A percentile compares a stretch with the other conserved stretches of the same genome.
Evolutionary conservation across 2,888 invertebrate species (phyloP).

Genomic region (Apodemia zela): DNA sequence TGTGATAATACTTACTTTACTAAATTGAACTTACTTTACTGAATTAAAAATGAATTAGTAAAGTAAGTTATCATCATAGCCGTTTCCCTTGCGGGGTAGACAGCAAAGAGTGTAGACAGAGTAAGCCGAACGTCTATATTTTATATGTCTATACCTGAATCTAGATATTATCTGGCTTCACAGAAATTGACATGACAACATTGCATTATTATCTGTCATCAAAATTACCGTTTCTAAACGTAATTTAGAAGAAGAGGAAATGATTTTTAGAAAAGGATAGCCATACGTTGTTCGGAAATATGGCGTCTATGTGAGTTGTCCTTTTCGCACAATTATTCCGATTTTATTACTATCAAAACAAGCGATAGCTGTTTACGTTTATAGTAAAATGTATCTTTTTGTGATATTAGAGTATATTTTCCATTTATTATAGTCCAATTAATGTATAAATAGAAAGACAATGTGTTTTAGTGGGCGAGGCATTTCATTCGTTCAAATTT

Average conservation of each 20-base stretch:
- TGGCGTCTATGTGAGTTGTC: constrained; percentile 75
- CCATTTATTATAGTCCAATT: constrained; percentile 19
- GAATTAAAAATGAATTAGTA: no score
- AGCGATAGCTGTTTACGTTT: constrained; percentile 36
- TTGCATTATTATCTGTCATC: no score
- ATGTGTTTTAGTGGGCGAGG: constrained; percentile 55
- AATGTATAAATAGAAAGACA: constrained; percentile 33
- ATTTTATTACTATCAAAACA: constrained; percentile 42
- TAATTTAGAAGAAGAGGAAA: constrained; percentile 13
- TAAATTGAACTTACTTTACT: no score
- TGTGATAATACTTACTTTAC: no score
- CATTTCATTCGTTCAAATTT: constrained; percentile 37
- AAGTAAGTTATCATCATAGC: no score
- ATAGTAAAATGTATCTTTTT: constrained; percentile 27
- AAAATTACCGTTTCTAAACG: constrained; percentile 3
- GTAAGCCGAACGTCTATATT: no score
- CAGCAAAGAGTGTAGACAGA: no score
- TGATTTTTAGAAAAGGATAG: constrained; percentile 23
- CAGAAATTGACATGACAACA: no score
- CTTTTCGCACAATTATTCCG: constrained; percentile 59
- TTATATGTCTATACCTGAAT: no score
- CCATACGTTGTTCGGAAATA: constrained; percentile 40
- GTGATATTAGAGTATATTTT: constrained; percentile 25
- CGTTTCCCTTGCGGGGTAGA: no score
- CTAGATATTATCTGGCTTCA: no score